phyloP scores from a whole-genome alignment of 2,113 vertebrate genomes.

The Hemichromis elongatus region DNA sequence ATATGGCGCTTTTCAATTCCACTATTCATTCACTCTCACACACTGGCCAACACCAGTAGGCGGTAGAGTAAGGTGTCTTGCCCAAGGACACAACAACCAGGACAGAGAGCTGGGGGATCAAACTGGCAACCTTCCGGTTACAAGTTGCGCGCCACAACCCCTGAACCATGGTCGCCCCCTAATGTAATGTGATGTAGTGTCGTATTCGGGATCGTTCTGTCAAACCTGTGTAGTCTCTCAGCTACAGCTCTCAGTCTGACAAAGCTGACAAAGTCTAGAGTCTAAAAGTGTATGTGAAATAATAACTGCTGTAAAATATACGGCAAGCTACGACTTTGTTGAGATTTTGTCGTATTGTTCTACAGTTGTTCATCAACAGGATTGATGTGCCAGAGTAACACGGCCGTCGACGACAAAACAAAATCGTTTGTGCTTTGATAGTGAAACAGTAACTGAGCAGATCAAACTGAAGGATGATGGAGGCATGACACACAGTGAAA shows the following conservation, averaged over 20 bases:
- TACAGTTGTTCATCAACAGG: not conserved
- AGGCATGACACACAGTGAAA: accelerated
- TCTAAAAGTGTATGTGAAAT: not conserved
- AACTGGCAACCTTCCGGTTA: too few relatives aligned
- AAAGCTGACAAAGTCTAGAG: not conserved
- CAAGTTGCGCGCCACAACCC: too few relatives aligned
- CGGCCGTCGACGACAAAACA: not conserved
- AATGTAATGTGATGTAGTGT: not conserved
- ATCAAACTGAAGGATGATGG: not conserved
- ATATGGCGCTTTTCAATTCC: too few relatives aligned
- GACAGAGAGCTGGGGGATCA: too few relatives aligned
- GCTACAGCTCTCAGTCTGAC: not conserved
- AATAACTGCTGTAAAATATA: not conserved
- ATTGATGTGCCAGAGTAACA: not conserved
- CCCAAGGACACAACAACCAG: too few relatives aligned
- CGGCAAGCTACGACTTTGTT: not conserved
- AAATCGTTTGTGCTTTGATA: not conserved
- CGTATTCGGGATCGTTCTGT: not conserved
- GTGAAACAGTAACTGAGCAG: not conserved
- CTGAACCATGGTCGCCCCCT: too few relatives aligned
- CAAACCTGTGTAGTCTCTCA: not conserved
- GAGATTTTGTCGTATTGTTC: not conserved
- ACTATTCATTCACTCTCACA: too few relatives aligned
- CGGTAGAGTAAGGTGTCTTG: too few relatives aligned
- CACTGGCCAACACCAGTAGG: too few relatives aligned